Base-by-base conservation (phyloP, 2,888 invertebrate species). In the Mythimna lalbum region DNA sequence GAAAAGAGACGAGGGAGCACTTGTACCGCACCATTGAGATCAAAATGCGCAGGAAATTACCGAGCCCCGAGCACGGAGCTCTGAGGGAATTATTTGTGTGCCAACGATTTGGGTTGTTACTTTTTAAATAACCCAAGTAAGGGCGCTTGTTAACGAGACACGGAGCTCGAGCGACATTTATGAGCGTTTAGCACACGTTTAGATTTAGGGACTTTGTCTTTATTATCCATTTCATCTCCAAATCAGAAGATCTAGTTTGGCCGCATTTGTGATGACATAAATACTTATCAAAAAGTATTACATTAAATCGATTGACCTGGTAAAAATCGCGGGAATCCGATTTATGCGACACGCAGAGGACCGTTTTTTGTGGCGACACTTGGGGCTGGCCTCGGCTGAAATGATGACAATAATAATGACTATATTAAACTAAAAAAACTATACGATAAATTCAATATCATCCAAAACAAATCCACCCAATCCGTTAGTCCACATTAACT, bases 1-100 rank as follows among this genome's bases (percentile, higher is more conserved):
- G 93, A 93, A 94, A 94, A 93, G 94, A 94, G 92, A 92, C 91
- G 93, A 92, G 94, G 93, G 94, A 92, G 92, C 94, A 95, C 95
- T 95, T 95, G 95, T 94, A 89, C 92, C 94, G 95, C 95, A 91
- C 95, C 95, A 95, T 96, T 95, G 95, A 94, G 94, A 94, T 95
- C 95, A 94, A 95, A 95, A 95, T 93, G 93, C 93, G 94, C 94
- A 93, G 94, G 95, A 95, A 95, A 95, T 96, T 94, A 95, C 94
- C 86, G 90, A 88, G 93, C 94, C 90, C 90, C 88, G 90, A 92
- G 94, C 92, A 89, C 86, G 82, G 82, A 87, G 88, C 84, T 91
- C 90, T 87, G 87, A 89, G 89, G 91, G 93, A 93, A 92, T 94
- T 93, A 94, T 95, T 94, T 94, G 93, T 93, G 92, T 92, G 92